Percentiles rank a stretch among this genome's conserved stretches.
Conservation (phyloP, 2,888 invertebrate genomes). For the Dasypogon diadema region DNA sequence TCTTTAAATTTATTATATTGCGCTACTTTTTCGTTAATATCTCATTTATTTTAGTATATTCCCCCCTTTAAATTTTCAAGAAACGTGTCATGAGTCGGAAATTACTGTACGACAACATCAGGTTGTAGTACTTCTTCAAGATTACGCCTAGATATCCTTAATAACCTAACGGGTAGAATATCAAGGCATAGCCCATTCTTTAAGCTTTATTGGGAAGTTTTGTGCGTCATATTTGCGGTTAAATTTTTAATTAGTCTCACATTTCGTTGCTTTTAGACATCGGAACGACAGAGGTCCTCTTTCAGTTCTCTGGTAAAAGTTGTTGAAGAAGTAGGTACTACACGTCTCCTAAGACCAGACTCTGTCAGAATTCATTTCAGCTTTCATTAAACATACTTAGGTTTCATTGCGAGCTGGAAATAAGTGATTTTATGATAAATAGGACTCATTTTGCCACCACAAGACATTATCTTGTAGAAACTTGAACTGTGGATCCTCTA, state of each 20-base stretch:
- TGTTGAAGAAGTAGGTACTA: neutral
- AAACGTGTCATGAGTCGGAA: no score
- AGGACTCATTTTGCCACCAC: conserved; percentile 24
- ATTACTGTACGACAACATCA: no score
- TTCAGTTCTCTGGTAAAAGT: neutral
- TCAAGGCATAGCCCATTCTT: neutral
- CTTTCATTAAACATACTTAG: conserved; percentile 23
- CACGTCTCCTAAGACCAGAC: neutral
- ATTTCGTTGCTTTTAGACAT: neutral
- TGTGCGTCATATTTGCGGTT: conserved; percentile 1
- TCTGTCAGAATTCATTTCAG: neutral
- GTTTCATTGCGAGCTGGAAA: conserved; percentile 25
- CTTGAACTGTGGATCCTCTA: neutral
- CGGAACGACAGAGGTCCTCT: no score
- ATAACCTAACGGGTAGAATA: neutral
- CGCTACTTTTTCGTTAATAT: no score
- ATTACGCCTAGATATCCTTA: no score
- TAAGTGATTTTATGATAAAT: conserved; percentile 42
- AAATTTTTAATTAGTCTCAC: conserved; percentile 37
- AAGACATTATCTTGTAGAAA: conserved; percentile 6
- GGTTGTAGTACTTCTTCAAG: no score
- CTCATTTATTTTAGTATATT: no score
- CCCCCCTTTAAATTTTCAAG: no score
- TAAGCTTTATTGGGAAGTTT: neutral
- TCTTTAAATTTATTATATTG: no score